Evolutionary conservation across 2,797 vertebrate species (phyloP), one percentile per base, ranked within the genome.

Genomic region (Onychomys torridus): DNA sequence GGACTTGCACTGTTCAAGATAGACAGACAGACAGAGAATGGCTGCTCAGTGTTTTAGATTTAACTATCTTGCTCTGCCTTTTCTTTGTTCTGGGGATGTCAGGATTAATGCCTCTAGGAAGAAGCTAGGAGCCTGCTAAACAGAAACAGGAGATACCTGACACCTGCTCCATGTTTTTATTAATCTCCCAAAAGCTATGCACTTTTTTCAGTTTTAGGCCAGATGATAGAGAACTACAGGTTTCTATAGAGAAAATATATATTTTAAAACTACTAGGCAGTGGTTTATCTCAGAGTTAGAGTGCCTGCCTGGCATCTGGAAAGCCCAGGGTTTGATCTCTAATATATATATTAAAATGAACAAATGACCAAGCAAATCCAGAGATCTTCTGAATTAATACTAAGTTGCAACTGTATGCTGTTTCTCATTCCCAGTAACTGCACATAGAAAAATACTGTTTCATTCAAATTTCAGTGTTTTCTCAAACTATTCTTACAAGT

Each of bases 161-260:
- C 73, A 86, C 71, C 2, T 43, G 8, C 69, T 8, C 90, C 46
- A 59, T 61, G 49, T 76, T 92, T 79, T 78, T 6, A 82, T 32
- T 86, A 83, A 34, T 73, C 92, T 97, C 94, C 43, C 17, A 73
- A 96, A 96, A 81, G 21, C 13, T 67, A 37, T 27, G 75, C 40
- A 69, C 73, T 49, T 21, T 81, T 93, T 91, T 46, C 79, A 93
- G 37, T 85, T 86, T 11, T 93, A 89, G 57, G 89, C 19, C 32
- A 96, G 91, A 67, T 69, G n/a, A 91, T n/a, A 92, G 69, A 75
- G 2, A 83, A 89, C 94, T 79, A 32, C 12, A 75, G 16, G 16
- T 67, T 57, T 93, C 46, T 34, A 8, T 75, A 77, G 78, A 88
- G 25, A 17, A 96, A 93, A 76, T 5, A 77, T 43, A 88, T n/a